Evolutionary conservation across 2,888 invertebrate species (phyloP).

Genomic region (Disparrhopalites patrizii): DNA sequence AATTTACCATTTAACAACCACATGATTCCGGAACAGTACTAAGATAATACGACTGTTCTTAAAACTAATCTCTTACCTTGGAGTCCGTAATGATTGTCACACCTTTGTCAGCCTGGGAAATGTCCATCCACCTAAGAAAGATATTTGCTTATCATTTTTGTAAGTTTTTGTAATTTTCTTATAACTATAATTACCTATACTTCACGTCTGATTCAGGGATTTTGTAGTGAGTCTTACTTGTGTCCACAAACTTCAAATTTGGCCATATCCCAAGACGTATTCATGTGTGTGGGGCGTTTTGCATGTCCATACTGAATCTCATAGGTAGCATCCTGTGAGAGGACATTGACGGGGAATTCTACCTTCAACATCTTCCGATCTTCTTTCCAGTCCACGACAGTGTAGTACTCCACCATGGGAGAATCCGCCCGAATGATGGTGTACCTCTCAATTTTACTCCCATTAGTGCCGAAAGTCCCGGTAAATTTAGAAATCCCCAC

Average conservation of each 20-base stretch:
- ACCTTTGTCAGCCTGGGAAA: constrained; percentile 54
- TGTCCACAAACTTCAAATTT: constrained; percentile 57
- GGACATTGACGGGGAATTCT: constrained; percentile 53
- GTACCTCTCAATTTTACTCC: constrained; percentile 48
- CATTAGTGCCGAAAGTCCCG: constrained; percentile 26
- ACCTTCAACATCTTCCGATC: constrained; percentile 55
- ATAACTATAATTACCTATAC: too few relatives aligned
- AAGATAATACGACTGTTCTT: background rate
- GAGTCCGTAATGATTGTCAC: constrained; percentile 55
- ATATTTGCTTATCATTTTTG: too few relatives aligned
- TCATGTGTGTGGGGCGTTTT: constrained; percentile 53
- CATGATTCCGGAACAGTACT: background rate
- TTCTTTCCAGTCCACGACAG: constrained; percentile 55
- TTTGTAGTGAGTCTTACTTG: constrained; percentile 52
- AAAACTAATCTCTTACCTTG: constrained; percentile 50
- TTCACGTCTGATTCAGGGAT: too few relatives aligned
- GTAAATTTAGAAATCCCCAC: constrained; percentile 39
- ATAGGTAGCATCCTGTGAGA: constrained; percentile 52
- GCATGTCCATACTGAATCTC: constrained; percentile 56
- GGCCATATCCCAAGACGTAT: constrained; percentile 57
- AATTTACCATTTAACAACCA: background rate
- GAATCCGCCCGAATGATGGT: constrained; percentile 53
- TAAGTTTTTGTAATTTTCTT: too few relatives aligned
- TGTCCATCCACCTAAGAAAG: constrained; percentile 53
- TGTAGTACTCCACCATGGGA: constrained; percentile 53